Percentiles rank a stretch among this genome's conserved stretches.
These are phyloP conservation scores for Meleagris gallopavo DNA, from an alignment of 2,113 vertebrate genomes.

Conservation along the genomic window DNA sequence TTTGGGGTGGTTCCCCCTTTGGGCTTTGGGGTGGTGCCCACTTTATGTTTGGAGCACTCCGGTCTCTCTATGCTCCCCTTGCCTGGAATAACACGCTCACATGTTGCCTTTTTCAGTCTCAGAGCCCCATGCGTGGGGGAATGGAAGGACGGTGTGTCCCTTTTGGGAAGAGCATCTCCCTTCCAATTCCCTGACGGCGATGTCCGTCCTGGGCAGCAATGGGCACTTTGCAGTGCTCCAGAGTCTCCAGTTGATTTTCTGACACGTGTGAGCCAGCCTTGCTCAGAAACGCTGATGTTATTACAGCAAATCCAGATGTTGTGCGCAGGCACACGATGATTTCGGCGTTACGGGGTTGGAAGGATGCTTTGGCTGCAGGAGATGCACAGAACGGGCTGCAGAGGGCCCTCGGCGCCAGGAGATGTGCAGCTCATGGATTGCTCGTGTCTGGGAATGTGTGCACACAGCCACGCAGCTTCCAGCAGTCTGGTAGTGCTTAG, in stretches of 20 bases:
- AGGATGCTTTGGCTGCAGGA: neutral
- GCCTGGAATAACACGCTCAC: fast-evolving
- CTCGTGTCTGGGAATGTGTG: fast-evolving
- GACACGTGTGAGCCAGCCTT: fast-evolving
- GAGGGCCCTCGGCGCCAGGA: constrained; percentile 35
- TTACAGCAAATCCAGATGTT: neutral
- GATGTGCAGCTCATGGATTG: neutral
- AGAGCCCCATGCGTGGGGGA: fast-evolving
- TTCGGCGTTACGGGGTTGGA: neutral
- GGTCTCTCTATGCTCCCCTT: neutral
- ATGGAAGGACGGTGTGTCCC: fast-evolving
- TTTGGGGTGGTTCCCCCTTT: too few species aligned
- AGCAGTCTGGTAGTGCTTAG: neutral
- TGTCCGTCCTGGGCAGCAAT: fast-evolving
- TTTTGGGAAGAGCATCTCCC: neutral
- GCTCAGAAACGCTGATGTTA: fast-evolving
- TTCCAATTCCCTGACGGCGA: neutral
- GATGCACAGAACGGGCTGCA: neutral
- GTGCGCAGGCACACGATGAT: too few species aligned
- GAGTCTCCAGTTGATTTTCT: neutral
- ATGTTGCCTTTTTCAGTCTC: fast-evolving
- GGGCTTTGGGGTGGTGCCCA: too few species aligned
- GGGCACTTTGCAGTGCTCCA: neutral
- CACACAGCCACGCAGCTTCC: fast-evolving
- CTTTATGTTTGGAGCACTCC: too few species aligned